These are phyloP conservation scores for Heliangelus exortis DNA, from an alignment of 2,797 vertebrate genomes.

Conservation along the genomic window DNA sequence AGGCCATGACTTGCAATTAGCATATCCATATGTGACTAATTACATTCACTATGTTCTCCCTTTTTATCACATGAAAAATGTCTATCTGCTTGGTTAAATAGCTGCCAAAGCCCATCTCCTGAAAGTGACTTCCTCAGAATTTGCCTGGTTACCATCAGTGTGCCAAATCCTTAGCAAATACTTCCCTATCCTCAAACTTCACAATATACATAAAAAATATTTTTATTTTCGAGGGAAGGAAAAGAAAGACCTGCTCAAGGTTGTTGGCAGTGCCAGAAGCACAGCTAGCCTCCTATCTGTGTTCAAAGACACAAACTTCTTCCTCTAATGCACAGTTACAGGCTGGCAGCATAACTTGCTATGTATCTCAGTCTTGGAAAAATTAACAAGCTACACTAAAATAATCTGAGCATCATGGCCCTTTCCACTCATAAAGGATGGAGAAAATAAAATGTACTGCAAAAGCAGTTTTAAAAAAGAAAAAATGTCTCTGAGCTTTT, in stretches of 20 bases:
- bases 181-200: neutral
- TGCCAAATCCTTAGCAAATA: neutral
- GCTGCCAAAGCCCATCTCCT: neutral
- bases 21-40: neutral
- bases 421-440: neutral
- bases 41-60: neutral
- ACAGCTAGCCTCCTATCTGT: neutral
- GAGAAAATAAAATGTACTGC: neutral
- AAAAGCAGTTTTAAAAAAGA: neutral
- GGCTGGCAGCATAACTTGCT: neutral
- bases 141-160: neutral
- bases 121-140: neutral
- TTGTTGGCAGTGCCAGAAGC: neutral
- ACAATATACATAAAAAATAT: neutral
- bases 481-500: neutral
- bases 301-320: neutral
- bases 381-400: neutral
- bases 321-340: neutral
- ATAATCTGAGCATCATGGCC: too few species aligned
- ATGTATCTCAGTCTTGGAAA: neutral
- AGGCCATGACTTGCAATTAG: neutral
- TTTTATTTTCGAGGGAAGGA: neutral
- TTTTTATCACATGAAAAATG: slow-evolving; percentile 23
- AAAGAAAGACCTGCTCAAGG: neutral
- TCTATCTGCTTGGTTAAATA: neutral